Conservation (phyloP, 2,113 vertebrate species). For the Zapornia atra region DNA sequence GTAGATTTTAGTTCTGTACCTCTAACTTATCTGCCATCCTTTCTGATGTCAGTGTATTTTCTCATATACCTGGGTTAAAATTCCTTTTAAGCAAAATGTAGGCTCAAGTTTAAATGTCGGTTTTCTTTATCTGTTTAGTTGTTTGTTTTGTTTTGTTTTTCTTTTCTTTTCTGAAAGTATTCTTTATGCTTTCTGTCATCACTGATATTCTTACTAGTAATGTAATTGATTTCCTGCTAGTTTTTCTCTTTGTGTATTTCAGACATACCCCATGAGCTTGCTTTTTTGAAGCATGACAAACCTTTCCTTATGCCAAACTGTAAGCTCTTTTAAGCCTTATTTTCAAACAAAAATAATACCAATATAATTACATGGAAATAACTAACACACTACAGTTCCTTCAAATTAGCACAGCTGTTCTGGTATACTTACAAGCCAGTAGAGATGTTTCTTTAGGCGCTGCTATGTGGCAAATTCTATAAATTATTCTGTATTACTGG, state of each 20-base stretch:
- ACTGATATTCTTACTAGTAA: background rate
- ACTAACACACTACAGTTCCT: background rate
- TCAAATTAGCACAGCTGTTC: conserved; percentile 1
- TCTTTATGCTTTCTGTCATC: background rate
- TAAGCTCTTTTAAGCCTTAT: background rate
- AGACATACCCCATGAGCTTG: background rate
- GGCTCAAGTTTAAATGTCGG: background rate
- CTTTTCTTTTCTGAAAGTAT: background rate
- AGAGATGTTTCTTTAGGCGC: background rate
- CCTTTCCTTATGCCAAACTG: background rate
- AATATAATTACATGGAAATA: background rate
- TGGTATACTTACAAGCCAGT: background rate
- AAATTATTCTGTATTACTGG: background rate
- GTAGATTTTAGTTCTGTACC: background rate
- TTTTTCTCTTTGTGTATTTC: background rate
- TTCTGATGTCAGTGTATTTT: background rate
- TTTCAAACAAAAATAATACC: background rate
- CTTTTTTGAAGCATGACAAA: background rate
- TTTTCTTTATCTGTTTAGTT: background rate
- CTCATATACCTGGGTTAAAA: background rate
- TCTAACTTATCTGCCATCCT: background rate
- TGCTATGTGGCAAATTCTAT: background rate
- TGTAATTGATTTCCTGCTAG: background rate
- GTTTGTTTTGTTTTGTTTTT: background rate
- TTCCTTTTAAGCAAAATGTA: background rate